These are phyloP conservation scores for Gastrophryne carolinensis DNA, from an alignment of 2,797 vertebrate genomes.

Conservation along the genomic window DNA sequence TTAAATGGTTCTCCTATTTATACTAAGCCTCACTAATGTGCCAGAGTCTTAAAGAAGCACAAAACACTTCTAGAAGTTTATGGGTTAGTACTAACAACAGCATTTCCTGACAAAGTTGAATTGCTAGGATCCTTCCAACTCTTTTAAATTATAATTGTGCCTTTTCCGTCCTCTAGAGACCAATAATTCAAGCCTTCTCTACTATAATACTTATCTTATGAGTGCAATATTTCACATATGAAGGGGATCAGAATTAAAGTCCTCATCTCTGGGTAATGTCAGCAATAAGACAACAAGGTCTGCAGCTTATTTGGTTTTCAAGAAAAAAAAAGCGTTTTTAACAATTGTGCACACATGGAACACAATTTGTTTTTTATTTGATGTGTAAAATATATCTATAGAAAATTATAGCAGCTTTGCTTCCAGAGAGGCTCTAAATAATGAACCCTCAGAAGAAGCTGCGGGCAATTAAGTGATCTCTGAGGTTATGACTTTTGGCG, in stretches of 20 bases:
- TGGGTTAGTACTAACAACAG: conserved; percentile 9
- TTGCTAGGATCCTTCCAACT: conserved; percentile 33
- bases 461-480: neutral
- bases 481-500: neutral
- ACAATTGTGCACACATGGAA: neutral
- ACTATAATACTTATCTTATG: conserved; percentile 23
- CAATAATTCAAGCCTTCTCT: conserved; percentile 13
- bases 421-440: neutral
- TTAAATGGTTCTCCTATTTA: no score
- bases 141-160: conserved; percentile 43
- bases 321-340: neutral
- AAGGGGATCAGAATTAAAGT: neutral
- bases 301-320: conserved; percentile 7
- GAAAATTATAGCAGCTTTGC: neutral
- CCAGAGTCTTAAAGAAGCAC: conserved; percentile 27
- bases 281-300: conserved; percentile 2
- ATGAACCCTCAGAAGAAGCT: neutral
- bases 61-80: conserved; percentile 19
- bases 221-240: neutral
- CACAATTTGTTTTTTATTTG: conserved; percentile 12
- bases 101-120: conserved; percentile 47
- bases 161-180: conserved; percentile 18
- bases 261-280: conserved; percentile 6
- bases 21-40: neutral
- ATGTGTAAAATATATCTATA: conserved; percentile 1